Evolutionary conservation across 2,888 invertebrate genomes (phyloP), one percentile per base, ranked within the genome.

Genomic region (Norana najaformis): DNA sequence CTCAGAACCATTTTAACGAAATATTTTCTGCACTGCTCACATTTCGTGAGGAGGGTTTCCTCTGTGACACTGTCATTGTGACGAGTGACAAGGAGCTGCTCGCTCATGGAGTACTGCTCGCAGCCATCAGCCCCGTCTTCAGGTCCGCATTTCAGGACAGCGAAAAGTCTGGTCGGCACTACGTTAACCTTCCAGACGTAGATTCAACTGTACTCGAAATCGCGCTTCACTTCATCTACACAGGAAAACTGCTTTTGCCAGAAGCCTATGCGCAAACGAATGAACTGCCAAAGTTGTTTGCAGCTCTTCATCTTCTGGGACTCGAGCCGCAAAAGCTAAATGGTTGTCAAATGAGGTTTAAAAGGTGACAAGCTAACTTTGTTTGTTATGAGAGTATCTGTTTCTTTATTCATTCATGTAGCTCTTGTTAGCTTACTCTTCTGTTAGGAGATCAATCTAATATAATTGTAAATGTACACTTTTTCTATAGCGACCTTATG

Each of bases 171-270:
- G 85, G 85, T 6, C 85, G 23, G 85, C 36, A 85, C 37, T 85
- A 36, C 85, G 34, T 85, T 23, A 85, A 85, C 37, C 89, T 91
- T 30, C 89, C 90, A n/a, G 89, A 89, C 30, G 85, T 91, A 20
- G 90, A 91, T 36, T 89, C 89, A 0, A 90, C 82, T 13, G 37
- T 90, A 30, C 53, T 91, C 39, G 53, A 83, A 34, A 89, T 90
- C 88, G 88, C 89, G 16, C 83, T 91, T 18, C 88, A 91, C 35
- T 91, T 90, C 85, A 91, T 91, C n/a, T 91, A 91, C 89, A 90
- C 91, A 13, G 91, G 91, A 23, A 90, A 88, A 23, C 90, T 91
- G n/a, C 41, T 89, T n/a, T 37, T 91, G 41, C 90, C 91, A 36
- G 36, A 85, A 8, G 23, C 35, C 85, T 85, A 85, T 35, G 34